Evolutionary conservation across 2,888 invertebrate species (phyloP), one percentile per base, ranked within the genome.

Genomic region (Acanthococcus lagerstroemiae): DNA sequence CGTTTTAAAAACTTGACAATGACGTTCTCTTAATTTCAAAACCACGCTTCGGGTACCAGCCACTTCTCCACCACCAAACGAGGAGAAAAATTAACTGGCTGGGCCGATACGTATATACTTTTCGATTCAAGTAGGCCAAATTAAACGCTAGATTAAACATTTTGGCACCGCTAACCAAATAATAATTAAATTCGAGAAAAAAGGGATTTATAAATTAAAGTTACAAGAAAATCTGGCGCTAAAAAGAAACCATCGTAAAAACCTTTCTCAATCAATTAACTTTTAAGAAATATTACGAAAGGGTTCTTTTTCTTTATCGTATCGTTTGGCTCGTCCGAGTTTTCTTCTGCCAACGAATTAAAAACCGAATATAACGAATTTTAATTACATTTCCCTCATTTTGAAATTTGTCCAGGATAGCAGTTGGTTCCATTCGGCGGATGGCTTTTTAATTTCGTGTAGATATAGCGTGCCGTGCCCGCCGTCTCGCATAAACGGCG

Each of bases 141-240:
- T 61, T 61, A 52, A 61, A 61, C 61, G 24, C 61, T 61, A 61
- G 30, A 61, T 61, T 61, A 50, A 61, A 50, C 61, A 61, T 52
- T 61, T 61, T 61, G 61, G 61, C 61, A 61, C 52, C 52, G 61
- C n/a, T 21, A 37, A 50, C 61, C 61, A 52, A 61, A 61, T 61
- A 61, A 61, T 61, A 61, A 61, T 61, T 61, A 61, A 61, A 61
- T 61, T 61, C 61, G 52, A 25, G 50, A 60, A 50, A 60, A 60
- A 60, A 22, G 24, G 52, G 50, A 61, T 52, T 61, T 61, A 61
- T 61, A 61, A 50, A 52, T 61, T 61, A 52, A 61, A 61, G 61
- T 61, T 61, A 61, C 61, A 61, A 61, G 61, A 61, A 61, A 61
- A 61, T 61, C 61, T 61, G 61, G 61, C 61, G 61, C 61, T 61